Evolutionary conservation across 2,797 vertebrate genomes (phyloP), one percentile per base, ranked within the genome.

Genomic region (Acanthurus lineatus): DNA sequence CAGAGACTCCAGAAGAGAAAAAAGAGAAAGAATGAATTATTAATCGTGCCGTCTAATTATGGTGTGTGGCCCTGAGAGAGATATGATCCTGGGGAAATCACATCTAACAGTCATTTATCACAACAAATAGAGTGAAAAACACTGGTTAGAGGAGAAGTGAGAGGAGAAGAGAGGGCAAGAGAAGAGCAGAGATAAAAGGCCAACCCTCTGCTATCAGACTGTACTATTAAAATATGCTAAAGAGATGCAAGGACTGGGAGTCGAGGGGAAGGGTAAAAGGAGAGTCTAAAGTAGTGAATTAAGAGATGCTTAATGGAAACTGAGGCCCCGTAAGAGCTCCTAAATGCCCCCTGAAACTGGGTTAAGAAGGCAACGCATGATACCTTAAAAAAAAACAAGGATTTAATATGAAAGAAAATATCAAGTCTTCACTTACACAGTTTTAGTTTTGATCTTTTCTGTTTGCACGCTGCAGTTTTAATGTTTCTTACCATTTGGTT

Each of bases 21-120:
- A 83, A 77, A 77, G 74, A 77, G 79, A 84, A 74, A 79, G 73
- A 76, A 92, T 94, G 86, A 92, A 94, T 94, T 91, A 92, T 94
- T 94, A 94, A 93, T 91, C 82, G 82, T 73, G 53, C 84, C 28
- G 78, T 92, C 90, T 94, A 94, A 94, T 93, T 94, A 93, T 91
- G 92, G 90, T 87, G 86, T 89, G 87, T 79, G 89, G 89, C 87
- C 90, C 90, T 85, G 87, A 89, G 92, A 93, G 92, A 91, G 88
- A 92, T 88, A 92, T 92, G 90, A 92, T 94, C 89, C 84, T 65
- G 75, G 91, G 91, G 91, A 93, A 92, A 92, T 94, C 91, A 91
- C 91, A 89, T 92, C 88, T 89, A 91, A 92, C 89, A 92, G 91
- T 91, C 91, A 92, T 93, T 93, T 93, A 93, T 93, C 91, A 92